Conservation (phyloP, 2,797 vertebrate species). For the Choloepus didactylus region DNA sequence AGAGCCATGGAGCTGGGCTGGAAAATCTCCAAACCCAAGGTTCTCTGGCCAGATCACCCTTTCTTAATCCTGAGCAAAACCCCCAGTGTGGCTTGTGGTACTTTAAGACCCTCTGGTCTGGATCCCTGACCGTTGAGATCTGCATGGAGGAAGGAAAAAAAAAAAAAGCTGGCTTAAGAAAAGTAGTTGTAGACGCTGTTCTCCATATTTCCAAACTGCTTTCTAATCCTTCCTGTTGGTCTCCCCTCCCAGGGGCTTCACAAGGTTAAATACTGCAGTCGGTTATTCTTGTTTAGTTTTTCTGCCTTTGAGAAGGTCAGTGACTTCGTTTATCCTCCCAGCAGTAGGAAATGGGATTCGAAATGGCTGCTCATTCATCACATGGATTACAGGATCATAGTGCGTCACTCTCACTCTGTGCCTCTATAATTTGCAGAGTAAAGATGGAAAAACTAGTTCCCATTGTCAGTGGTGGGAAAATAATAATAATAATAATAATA, state of each 20-base stretch:
- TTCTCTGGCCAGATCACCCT: neutral
- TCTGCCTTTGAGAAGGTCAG: neutral
- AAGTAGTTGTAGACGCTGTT: neutral
- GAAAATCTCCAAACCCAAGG: neutral
- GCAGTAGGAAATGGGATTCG: neutral
- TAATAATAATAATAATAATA: neutral
- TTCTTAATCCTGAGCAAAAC: conserved; percentile 14
- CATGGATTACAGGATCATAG: too few relatives aligned
- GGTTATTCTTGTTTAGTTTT: neutral
- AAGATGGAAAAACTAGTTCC: neutral
- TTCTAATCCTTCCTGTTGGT: neutral
- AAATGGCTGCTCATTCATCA: neutral
- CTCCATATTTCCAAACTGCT: neutral
- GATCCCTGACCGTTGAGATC: neutral
- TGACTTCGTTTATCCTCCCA: neutral
- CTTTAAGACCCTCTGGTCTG: neutral
- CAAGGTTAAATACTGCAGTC: neutral
- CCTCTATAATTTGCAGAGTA: neutral
- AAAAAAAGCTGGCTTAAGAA: neutral
- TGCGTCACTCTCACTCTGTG: neutral
- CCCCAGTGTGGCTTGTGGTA: neutral
- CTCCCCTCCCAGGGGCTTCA: neutral
- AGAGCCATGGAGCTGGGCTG: neutral
- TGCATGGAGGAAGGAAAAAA: neutral
- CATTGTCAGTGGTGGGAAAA: neutral